phyloP scores from a whole-genome alignment of 2,797 vertebrate genomes.

The Geotrypetes seraphini region DNA sequence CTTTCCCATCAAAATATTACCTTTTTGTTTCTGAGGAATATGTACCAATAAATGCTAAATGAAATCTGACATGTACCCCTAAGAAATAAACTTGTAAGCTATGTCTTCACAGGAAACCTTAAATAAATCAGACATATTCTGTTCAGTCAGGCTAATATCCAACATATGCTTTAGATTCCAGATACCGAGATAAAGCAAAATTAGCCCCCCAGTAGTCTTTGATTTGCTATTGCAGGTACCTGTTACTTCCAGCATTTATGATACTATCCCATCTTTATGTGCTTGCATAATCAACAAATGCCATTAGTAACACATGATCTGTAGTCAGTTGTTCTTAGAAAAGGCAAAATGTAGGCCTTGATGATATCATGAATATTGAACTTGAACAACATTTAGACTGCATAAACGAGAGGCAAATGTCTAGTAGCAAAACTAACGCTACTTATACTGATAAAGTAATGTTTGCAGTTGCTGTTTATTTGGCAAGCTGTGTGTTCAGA shows the following conservation, averaged over 20 bases:
- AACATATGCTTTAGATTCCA: conserved; percentile 93
- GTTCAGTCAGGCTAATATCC: conserved; percentile 94
- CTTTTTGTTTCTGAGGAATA: conserved; percentile 85
- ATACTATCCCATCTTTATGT: no score
- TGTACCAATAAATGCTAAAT: conserved; percentile 86
- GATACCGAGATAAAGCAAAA: conserved; percentile 72
- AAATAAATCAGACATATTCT: conserved; percentile 94
- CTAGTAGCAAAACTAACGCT: no score
- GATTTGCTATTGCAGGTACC: conserved; percentile 59
- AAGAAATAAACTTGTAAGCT: conserved; percentile 95
- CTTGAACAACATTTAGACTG: no score
- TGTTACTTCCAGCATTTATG: conserved; percentile 32
- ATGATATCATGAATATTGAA: no score
- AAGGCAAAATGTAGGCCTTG: no score
- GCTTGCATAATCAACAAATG: no score
- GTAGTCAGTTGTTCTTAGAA: no score
- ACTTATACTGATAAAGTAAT: no score
- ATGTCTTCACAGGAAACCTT: conserved; percentile 84
- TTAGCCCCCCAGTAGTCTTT: conserved; percentile 71
- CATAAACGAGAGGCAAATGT: no score
- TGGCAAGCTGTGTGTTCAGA: no score
- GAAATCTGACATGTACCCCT: conserved; percentile 96
- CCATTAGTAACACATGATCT: no score
- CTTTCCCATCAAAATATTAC: conserved; percentile 71
- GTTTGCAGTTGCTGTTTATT: no score